These are phyloP conservation scores for Ectemnius lituratus DNA, from an alignment of 2,888 invertebrate species.

Conservation along the genomic window DNA sequence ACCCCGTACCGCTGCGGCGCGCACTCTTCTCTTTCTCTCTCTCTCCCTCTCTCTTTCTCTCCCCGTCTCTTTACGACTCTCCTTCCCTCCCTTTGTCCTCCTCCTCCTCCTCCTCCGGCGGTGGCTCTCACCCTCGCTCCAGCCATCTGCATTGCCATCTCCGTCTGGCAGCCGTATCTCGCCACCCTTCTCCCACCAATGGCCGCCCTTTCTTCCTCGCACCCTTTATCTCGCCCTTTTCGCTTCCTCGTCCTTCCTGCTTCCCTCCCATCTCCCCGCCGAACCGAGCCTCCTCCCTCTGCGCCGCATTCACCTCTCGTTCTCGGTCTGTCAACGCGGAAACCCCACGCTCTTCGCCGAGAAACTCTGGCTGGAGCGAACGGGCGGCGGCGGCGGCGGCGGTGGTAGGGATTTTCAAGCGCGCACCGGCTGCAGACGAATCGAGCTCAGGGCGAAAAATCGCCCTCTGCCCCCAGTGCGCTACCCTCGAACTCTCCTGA, in stretches of 20 bases:
- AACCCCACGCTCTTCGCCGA: constrained; percentile 6
- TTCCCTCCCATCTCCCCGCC: too few species aligned
- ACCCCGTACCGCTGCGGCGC: constrained; percentile 73
- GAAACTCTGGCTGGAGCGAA: not conserved
- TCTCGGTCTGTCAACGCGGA: constrained; percentile 29
- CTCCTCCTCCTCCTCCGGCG: constrained; percentile 27
- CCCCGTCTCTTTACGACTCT: constrained; percentile 16
- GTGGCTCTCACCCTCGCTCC: not conserved
- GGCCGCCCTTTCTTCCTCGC: constrained; percentile 10
- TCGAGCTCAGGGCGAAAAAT: too few species aligned
- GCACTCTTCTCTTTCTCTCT: constrained; percentile 57
- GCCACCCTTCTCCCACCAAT: constrained; percentile 17
- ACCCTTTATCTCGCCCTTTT: constrained; percentile 2
- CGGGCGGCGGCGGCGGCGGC: not conserved
- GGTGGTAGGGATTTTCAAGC: too few species aligned
- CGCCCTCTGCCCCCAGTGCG: too few species aligned
- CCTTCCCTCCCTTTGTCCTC: constrained; percentile 23
- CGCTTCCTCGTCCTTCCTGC: not conserved
- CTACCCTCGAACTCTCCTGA: too few species aligned
- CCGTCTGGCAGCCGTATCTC: constrained; percentile 14
- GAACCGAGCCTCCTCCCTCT: not conserved
- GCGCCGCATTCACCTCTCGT: constrained; percentile 18
- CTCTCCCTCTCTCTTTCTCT: constrained; percentile 41
- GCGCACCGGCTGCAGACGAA: too few species aligned
- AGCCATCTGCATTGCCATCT: constrained; percentile 1